Evolutionary conservation across 2,888 invertebrate genomes (phyloP).

Genomic region (Trichogramma evanescens): DNA sequence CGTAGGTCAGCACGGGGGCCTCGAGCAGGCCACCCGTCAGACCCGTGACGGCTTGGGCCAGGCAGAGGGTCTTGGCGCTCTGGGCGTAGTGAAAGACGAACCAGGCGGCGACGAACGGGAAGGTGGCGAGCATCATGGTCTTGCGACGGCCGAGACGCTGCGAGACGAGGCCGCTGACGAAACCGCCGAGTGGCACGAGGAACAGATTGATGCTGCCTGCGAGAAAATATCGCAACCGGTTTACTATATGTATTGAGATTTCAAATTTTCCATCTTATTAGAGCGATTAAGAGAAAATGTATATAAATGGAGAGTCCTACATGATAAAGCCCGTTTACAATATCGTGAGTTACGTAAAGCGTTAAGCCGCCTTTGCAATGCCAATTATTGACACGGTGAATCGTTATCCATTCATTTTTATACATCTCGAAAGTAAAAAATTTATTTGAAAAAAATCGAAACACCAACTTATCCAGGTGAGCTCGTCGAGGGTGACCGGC

Average conservation of each 20-base stretch:
- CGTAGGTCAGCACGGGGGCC: slow-evolving; percentile 76
- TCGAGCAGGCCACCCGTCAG: slow-evolving; percentile 72
- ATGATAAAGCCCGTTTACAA: neutral
- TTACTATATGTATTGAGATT: neutral
- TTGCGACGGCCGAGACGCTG: slow-evolving; percentile 65
- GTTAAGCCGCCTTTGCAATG: neutral
- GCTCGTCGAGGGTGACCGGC: slow-evolving; percentile 34
- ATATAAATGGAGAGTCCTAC: neutral
- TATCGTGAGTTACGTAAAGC: neutral
- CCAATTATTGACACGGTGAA: too few relatives aligned
- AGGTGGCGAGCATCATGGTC: slow-evolving; percentile 55
- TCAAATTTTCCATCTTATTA: neutral
- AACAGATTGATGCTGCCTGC: slow-evolving; percentile 74
- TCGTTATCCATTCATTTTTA: neutral
- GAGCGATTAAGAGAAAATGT: too few relatives aligned
- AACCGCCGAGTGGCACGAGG: slow-evolving; percentile 71
- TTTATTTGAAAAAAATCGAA: neutral
- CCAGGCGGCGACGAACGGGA: slow-evolving; percentile 70
- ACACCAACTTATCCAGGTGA: slow-evolving; percentile 43
- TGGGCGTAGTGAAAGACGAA: slow-evolving; percentile 63
- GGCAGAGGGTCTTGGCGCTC: slow-evolving; percentile 59
- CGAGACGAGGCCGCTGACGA: slow-evolving; percentile 66
- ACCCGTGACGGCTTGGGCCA: slow-evolving; percentile 66
- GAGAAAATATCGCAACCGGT: slow-evolving; percentile 20
- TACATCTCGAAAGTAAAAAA: neutral